Base-by-base conservation (phyloP, 2,888 invertebrate species). In the Chloromyia formosa region DNA sequence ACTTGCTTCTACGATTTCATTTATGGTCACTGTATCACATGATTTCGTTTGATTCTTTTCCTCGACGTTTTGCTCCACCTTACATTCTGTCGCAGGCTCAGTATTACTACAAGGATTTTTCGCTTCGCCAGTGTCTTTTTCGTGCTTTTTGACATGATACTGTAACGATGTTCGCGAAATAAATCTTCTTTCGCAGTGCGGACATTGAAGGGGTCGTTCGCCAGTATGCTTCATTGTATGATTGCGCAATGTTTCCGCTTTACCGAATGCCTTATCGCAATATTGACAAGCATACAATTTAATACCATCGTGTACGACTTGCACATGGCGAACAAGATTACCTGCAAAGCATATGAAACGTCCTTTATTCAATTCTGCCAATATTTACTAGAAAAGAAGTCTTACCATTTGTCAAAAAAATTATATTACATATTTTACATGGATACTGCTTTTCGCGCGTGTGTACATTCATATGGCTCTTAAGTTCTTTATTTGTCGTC, bases 181-280 rank as follows among this genome's bases (percentile, higher is more conserved):
- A 49, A 77, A 77, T 23, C 74, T 18, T 22, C 68, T 74, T 18
- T 42, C 69, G 35, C 77, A 77, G 66, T 60, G 20, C 1, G 54
- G 40, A 49, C 77, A 77, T 40, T n/a, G 35, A 18, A 68, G 66
- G 0, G 77, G 77, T 61, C 61, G 58, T 61, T 77, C 77, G 16
- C 77, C 77, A 1, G 77, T 77, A 56, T 77, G 77, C 27, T 69
- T 74, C 77, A 77, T 77, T 22, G 60, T 54, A 42, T 77, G 77
- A 69, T 77, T 74, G 49, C 75, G 75, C 20, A 77, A 66, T 1
- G 75, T 75, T 71, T 74, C 75, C 10, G 74, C 49, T 71, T 77
- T 77, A 12, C 75, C 77, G 69, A 77, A 77, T 9, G 74, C 61
- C 23, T 60, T 62, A 27, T 74, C 75, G 23, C 77, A 77, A 69